These are phyloP conservation scores for Aricia artaxerxes DNA, from an alignment of 2,888 invertebrate genomes.

Conservation along the genomic window DNA sequence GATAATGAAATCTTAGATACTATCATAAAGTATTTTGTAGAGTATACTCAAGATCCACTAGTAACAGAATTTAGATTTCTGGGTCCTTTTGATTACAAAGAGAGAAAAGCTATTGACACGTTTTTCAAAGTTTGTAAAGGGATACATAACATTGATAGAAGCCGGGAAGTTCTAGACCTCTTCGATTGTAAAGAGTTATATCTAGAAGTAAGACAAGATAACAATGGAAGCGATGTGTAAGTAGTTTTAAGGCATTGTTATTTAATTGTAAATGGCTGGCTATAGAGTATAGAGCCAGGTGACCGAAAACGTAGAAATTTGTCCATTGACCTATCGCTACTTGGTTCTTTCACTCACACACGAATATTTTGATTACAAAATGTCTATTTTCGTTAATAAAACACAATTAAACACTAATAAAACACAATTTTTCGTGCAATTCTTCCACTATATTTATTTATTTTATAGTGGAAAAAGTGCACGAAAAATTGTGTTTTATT, in stretches of 20 bases:
- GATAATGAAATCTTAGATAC: constrained; percentile 37
- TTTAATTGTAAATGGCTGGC: too few relatives aligned
- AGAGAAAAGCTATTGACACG: constrained; percentile 46
- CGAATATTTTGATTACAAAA: too few relatives aligned
- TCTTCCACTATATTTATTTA: too few relatives aligned
- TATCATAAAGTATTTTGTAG: constrained; percentile 51
- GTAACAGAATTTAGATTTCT: constrained; percentile 56
- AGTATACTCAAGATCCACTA: constrained; percentile 45
- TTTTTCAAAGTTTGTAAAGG: constrained; percentile 48
- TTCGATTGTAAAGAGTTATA: constrained; percentile 41
- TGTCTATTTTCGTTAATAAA: too few relatives aligned
- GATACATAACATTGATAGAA: constrained; percentile 34
- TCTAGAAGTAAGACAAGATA: constrained; percentile 47
- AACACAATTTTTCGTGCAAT: too few relatives aligned
- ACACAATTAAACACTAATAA: too few relatives aligned
- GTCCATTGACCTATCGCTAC: too few relatives aligned
- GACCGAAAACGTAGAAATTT: too few relatives aligned
- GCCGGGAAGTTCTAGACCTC: constrained; percentile 36
- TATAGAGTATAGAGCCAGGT: too few relatives aligned
- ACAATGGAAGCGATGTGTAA: constrained; percentile 54
- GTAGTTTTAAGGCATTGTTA: constrained; percentile 39
- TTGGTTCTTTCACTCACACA: too few relatives aligned
- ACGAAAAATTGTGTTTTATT: too few relatives aligned
- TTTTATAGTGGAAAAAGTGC: too few relatives aligned
- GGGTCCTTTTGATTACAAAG: constrained; percentile 50